Percentiles rank a stretch among this genome's conserved stretches.
phyloP scores from a whole-genome alignment of 2,888 invertebrate genomes.

The Aspidiotus rigidus region DNA sequence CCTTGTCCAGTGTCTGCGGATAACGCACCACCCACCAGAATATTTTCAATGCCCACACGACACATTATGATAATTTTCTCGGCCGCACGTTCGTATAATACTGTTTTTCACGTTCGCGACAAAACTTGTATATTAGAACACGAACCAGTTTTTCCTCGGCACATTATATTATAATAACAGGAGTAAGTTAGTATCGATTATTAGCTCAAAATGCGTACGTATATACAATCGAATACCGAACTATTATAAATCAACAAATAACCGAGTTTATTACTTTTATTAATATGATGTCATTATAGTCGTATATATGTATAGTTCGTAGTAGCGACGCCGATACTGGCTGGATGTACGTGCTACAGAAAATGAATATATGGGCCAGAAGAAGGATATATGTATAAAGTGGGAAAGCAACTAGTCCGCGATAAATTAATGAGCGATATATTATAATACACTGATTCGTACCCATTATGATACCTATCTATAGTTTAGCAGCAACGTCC shows the following conservation, averaged over 20 bases:
- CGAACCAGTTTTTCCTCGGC: too few species aligned
- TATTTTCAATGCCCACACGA: not conserved
- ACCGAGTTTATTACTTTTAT: conserved; percentile 2
- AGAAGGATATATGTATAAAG: not conserved
- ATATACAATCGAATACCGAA: not conserved
- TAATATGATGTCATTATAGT: not conserved
- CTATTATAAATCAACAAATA: not conserved
- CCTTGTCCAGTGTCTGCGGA: not conserved
- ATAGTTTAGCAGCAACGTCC: not conserved
- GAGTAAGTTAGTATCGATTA: not conserved
- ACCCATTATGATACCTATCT: not conserved
- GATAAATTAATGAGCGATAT: conserved; percentile 2
- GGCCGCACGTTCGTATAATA: not conserved
- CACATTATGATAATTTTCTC: not conserved
- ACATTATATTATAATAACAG: too few species aligned
- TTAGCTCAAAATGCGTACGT: not conserved
- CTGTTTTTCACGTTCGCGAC: not conserved
- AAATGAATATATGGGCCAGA: too few species aligned
- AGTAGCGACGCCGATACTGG: too few species aligned
- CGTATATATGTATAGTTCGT: not conserved
- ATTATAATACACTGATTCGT: not conserved
- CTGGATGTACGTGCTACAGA: too few species aligned
- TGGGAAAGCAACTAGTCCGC: conserved; percentile 4
- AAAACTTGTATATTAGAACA: not conserved
- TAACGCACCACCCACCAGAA: not conserved